Evolutionary conservation across 2,797 vertebrate genomes (phyloP).

Genomic region (Pipistrellus kuhlii): DNA sequence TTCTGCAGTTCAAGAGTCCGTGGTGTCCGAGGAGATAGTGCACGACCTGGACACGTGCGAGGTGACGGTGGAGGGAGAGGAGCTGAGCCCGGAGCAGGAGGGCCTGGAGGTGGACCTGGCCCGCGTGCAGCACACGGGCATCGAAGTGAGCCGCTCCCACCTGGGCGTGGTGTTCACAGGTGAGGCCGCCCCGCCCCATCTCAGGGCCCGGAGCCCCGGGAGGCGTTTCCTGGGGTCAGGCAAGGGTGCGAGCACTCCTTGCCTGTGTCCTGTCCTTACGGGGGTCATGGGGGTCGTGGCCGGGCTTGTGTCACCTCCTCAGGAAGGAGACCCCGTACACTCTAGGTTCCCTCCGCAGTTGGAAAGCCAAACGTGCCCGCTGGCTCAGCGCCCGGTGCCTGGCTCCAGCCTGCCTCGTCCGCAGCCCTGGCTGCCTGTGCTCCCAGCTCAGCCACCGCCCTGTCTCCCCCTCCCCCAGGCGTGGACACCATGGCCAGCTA

Average conservation of each 20-base stretch:
- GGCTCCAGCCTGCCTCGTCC: background rate
- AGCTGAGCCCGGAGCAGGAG: constrained; percentile 95
- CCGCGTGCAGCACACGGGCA: constrained; percentile 93
- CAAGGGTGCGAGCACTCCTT: accelerated
- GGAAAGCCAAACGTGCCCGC: background rate
- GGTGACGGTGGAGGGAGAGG: constrained; percentile 94
- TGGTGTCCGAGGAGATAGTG: constrained; percentile 99
- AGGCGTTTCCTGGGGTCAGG: accelerated
- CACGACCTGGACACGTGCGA: constrained; percentile 98
- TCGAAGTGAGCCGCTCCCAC: constrained; percentile 95
- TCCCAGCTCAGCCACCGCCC: background rate
- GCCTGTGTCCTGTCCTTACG: background rate
- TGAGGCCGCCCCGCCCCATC: constrained; percentile 71
- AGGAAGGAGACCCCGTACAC: accelerated
- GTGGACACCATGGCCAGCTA: constrained; percentile 98
- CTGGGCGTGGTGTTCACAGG: constrained; percentile 95
- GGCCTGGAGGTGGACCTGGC: constrained; percentile 94
- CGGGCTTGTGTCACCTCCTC: accelerated
- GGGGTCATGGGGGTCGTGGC: too few species aligned
- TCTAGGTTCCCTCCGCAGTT: accelerated
- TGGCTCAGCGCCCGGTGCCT: accelerated
- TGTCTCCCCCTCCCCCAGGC: constrained; percentile 84
- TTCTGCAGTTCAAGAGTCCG: constrained; percentile 95
- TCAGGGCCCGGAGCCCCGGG: too few species aligned
- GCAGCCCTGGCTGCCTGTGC: background rate